These are phyloP conservation scores for Myiagra hebetior DNA, from an alignment of 2,113 vertebrate species.

Conservation along the genomic window DNA sequence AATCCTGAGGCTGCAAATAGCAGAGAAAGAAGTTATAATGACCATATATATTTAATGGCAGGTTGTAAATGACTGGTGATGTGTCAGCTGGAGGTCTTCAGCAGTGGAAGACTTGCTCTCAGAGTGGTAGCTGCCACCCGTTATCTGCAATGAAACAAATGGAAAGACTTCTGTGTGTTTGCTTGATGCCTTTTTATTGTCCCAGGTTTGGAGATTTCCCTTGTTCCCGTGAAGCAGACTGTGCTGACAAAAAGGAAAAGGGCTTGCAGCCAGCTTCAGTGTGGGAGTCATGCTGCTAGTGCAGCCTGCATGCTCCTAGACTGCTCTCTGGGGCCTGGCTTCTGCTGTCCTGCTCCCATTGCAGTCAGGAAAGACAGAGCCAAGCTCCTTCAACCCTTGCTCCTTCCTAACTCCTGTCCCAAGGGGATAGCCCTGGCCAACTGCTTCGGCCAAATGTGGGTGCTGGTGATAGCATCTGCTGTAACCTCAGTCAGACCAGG, in stretches of 20 bases:
- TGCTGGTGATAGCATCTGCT: not conserved
- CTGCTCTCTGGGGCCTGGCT: not conserved
- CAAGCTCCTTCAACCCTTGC: not conserved
- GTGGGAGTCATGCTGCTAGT: not conserved
- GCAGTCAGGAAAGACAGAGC: not conserved
- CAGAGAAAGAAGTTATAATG: not conserved
- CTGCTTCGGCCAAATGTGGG: not conserved
- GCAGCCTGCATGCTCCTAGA: not conserved
- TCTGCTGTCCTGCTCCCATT: not conserved
- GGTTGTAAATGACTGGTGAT: not conserved
- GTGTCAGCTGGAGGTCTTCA: constrained; percentile 31
- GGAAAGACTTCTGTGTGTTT: constrained; percentile 4
- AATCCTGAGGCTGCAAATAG: constrained; percentile 17
- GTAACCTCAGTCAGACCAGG: not conserved
- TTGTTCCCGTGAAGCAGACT: not conserved
- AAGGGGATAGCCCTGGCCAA: not conserved
- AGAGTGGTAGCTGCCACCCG: not conserved
- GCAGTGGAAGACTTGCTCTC: constrained; percentile 13
- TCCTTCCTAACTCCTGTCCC: not conserved
- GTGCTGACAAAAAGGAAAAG: constrained; percentile 4
- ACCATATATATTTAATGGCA: not conserved
- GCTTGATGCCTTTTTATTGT: constrained; percentile 3
- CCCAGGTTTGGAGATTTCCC: not conserved
- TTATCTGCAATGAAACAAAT: constrained; percentile 32
- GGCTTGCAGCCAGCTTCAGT: not conserved